phyloP scores from a whole-genome alignment of 2,113 vertebrate species.

The Strigops habroptila region DNA sequence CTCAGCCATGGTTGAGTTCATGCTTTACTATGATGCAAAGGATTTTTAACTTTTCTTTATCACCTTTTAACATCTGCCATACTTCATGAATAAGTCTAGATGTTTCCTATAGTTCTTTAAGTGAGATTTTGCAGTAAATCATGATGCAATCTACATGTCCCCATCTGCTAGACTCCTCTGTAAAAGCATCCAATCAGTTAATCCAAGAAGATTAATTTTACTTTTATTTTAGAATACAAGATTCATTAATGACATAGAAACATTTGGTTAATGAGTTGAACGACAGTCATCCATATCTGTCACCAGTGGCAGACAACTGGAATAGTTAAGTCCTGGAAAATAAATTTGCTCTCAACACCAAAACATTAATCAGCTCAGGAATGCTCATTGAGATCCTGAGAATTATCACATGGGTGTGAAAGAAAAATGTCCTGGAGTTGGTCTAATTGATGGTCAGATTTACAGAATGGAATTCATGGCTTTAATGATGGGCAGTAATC shows the following conservation, averaged over 20 bases:
- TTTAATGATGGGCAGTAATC: neutral
- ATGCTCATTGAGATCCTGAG: neutral
- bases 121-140: neutral
- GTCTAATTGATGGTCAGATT: neutral
- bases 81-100: neutral
- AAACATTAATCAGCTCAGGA: conserved; percentile 66
- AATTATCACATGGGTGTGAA: neutral
- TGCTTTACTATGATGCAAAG: neutral
- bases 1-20: neutral
- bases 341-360: conserved; percentile 66
- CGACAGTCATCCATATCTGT: conserved; percentile 72
- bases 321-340: conserved; percentile 72
- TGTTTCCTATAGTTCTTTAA: neutral
- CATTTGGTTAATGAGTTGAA: conserved; percentile 73
- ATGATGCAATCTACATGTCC: neutral
- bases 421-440: neutral
- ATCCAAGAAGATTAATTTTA: conserved; percentile 53
- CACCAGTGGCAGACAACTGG: conserved; percentile 58
- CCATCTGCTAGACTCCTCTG: neutral
- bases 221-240: conserved; percentile 27
- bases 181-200: neutral
- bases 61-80: neutral
- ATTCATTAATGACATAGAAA: conserved; percentile 64
- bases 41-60: neutral
- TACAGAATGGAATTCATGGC: neutral